A percentile compares a stretch with the other conserved stretches of the same genome.
Conservation (phyloP, 2,888 invertebrate species). For the Hoplodrina ambigua region DNA sequence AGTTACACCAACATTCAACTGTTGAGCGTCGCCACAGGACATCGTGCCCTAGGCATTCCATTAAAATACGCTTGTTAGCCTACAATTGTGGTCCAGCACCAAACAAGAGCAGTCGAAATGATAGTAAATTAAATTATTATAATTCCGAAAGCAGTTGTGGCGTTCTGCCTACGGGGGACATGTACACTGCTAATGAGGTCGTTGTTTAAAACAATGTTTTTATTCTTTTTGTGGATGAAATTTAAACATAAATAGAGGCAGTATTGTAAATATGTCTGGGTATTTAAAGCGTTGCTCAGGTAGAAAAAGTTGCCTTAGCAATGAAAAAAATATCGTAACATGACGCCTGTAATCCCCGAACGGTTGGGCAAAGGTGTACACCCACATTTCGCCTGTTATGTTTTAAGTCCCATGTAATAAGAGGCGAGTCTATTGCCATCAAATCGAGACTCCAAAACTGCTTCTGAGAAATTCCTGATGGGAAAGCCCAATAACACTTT, state of each 20-base stretch:
- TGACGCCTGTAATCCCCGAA: no score
- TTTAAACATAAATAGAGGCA: background rate
- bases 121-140: conserved; percentile 48
- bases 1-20: conserved; percentile 18
- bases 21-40: conserved; percentile 33
- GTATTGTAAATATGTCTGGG: background rate
- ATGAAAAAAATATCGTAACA: no score
- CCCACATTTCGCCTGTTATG: no score
- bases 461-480: no score
- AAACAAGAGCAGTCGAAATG: conserved; percentile 45
- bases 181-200: conserved; percentile 51
- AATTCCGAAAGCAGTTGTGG: conserved; percentile 28
- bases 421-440: no score
- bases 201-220: conserved; percentile 51
- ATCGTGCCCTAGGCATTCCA: conserved; percentile 45
- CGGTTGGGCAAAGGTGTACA: no score
- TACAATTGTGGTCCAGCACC: conserved; percentile 33
- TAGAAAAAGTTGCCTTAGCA: no score
- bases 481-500: no score
- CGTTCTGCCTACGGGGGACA: conserved; percentile 41
- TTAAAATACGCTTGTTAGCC: conserved; percentile 46
- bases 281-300: no score
- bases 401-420: no score
- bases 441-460: no score
- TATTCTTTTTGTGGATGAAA: conserved; percentile 21